Evolutionary conservation across 2,797 vertebrate species (phyloP).

Genomic region (Pantherophis vulpinus): DNA sequence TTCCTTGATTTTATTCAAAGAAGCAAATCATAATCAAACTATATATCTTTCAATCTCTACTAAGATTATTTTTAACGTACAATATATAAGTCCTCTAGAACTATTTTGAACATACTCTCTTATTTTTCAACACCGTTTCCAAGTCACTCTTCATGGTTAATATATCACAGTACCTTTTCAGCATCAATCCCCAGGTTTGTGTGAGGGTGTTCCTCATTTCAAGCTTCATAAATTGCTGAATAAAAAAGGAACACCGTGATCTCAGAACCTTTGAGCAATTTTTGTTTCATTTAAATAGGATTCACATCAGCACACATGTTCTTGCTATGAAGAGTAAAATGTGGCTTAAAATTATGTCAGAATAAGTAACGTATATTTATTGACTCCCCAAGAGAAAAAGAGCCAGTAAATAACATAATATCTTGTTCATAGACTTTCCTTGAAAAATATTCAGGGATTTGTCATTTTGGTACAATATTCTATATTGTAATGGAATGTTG

Average conservation of each 20-base stretch:
- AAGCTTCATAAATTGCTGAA: conserved; percentile 14
- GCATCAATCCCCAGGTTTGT: neutral
- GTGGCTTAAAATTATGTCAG: neutral
- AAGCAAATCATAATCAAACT: neutral
- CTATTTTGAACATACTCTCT: neutral
- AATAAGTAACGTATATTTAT: neutral
- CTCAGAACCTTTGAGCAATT: neutral
- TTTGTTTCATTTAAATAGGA: neutral
- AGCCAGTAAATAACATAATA: neutral
- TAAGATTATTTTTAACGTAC: neutral
- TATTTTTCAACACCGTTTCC: neutral
- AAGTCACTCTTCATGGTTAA: neutral
- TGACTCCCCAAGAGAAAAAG: neutral
- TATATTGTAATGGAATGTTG: neutral
- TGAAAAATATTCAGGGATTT: neutral
- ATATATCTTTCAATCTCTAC: neutral
- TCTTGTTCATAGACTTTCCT: neutral
- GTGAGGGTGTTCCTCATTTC: neutral
- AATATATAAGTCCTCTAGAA: neutral
- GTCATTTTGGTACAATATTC: neutral
- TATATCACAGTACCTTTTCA: neutral
- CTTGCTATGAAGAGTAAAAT: neutral
- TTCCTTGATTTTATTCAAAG: neutral
- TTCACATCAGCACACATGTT: neutral
- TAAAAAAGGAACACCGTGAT: neutral